Evolutionary conservation across 2,888 invertebrate genomes (phyloP).

Genomic region (Ptilodon capucinus): DNA sequence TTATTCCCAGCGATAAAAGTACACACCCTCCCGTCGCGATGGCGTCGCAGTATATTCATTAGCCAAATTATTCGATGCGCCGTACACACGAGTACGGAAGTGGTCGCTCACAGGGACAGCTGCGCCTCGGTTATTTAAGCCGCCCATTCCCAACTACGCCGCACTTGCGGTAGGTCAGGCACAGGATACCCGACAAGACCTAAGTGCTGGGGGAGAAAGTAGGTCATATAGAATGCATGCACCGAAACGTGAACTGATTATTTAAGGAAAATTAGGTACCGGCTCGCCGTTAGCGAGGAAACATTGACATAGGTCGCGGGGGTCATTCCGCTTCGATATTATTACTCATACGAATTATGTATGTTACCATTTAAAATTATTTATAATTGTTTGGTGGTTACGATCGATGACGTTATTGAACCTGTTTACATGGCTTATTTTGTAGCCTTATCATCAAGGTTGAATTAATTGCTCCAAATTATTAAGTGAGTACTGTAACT

Average conservation of each 20-base stretch:
- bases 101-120: constrained; percentile 48
- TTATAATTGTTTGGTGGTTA: neutral
- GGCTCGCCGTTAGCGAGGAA: constrained; percentile 44
- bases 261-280: constrained; percentile 29
- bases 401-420: neutral
- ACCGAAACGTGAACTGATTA: constrained; percentile 31
- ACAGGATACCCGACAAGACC: constrained; percentile 72
- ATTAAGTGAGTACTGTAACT: too few species aligned
- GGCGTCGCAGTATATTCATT: constrained; percentile 17
- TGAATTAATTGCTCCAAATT: neutral
- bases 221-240: constrained; percentile 69
- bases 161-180: constrained; percentile 73
- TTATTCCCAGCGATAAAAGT: neutral
- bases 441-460: neutral
- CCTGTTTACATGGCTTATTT: neutral
- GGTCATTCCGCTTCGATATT: constrained; percentile 60
- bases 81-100: constrained; percentile 49
- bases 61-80: constrained; percentile 31
- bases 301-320: constrained; percentile 72
- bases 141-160: constrained; percentile 57
- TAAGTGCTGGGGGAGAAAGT: constrained; percentile 75
- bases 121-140: constrained; percentile 71
- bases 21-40: neutral
- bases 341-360: constrained; percentile 46
- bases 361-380: constrained; percentile 21